Base-by-base conservation (phyloP, 2,113 vertebrate species). In the Formicarius rufipectus region DNA sequence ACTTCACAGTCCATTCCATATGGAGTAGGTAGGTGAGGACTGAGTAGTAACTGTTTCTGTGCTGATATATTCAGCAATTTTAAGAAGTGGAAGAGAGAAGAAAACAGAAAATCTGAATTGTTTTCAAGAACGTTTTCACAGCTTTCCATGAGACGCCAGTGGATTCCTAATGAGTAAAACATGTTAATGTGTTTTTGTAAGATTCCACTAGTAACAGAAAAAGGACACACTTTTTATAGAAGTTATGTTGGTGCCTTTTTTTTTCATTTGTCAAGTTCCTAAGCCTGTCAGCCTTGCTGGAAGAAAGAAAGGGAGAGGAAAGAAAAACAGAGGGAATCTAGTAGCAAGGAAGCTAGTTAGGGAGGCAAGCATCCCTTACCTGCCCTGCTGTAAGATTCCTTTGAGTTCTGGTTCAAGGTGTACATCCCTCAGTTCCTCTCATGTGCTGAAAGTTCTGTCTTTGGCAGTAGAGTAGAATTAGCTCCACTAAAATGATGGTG, bases 131-230 rank as follows among this genome's bases (percentile, higher is more conserved):
- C 2, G 0, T 35, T 95, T 94, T 94, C 92, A 75, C 77, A 85
- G 89, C 89, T 94, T 91, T 96, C 78, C 75, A 63, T 74, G 67
- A 76, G 67, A 93, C 0, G 7, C 77, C 89, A 83, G 59, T 83
- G 35, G 67, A 85, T 74, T 85, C 47, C 82, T 96, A 91, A 94
- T 86, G 90, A 94, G 35, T 86, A 95, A 93, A 96, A 88, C 84
- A 94, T 80, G 55, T 68, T 79, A 85, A 68, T 78, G 22, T 85
- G 71, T 84, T 89, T 94, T 73, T 84, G 62, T 85, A 71, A 79
- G 84, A 90, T 96, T 94, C 82, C 71, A 53, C 59, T 77, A 73
- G 80, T 73, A 77, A 84, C 47, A 60, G 58, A 55, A 87, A 63
- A 85, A 94, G 37, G 58, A 53, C 66, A 79, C 30, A 7, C 28